phyloP scores from a whole-genome alignment of 2,888 invertebrate species.

The Drosophila stalkeri region DNA sequence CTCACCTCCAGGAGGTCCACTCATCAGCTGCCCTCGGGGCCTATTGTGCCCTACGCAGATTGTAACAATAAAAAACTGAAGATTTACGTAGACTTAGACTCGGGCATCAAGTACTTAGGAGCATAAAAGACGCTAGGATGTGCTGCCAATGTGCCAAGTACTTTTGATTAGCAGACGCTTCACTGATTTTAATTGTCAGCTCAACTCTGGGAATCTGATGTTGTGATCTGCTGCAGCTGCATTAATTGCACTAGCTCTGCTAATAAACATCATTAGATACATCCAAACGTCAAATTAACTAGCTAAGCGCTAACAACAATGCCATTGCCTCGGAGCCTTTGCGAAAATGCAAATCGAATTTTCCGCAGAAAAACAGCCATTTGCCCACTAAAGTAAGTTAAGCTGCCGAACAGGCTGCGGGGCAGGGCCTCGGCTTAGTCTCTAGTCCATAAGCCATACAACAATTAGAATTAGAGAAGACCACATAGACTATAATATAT shows the following conservation, averaged over 20 bases:
- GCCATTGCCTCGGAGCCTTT: constrained; percentile 26
- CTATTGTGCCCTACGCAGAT: constrained; percentile 58
- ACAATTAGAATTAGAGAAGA: constrained; percentile 61
- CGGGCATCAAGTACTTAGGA: constrained; percentile 65
- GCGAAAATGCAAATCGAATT: constrained; percentile 44
- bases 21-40: constrained; percentile 69
- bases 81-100: constrained; percentile 71
- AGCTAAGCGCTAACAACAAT: constrained; percentile 70
- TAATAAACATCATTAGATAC: constrained; percentile 54
- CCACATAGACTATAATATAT: constrained; percentile 11
- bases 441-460: constrained; percentile 64
- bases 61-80: constrained; percentile 69
- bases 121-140: constrained; percentile 48
- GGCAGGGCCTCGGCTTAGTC: constrained; percentile 44
- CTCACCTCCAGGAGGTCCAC: constrained; percentile 85
- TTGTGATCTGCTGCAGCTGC: constrained; percentile 36
- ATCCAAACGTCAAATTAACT: constrained; percentile 68
- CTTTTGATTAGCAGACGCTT: constrained; percentile 61
- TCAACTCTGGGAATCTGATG: constrained; percentile 30
- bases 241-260: constrained; percentile 38
- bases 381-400: constrained; percentile 82
- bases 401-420: constrained; percentile 49
- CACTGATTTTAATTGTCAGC: constrained; percentile 61
- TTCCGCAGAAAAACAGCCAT: constrained; percentile 66
- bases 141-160: constrained; percentile 50